Conservation (phyloP, 2,113 vertebrate genomes). For the Aythya baeri region DNA sequence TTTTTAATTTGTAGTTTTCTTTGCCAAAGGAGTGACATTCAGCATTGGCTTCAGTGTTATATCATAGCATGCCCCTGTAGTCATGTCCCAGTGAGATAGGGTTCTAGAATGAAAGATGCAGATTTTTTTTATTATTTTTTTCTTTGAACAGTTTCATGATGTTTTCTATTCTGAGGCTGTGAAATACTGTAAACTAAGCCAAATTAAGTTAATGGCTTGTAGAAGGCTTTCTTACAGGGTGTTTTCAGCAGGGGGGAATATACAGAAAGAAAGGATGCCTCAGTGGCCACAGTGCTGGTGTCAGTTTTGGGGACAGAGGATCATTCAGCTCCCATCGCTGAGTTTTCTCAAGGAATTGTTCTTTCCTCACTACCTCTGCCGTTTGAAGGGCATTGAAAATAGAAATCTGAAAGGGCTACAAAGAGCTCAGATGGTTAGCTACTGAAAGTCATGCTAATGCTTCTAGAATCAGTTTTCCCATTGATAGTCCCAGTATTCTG, state of each 20-base stretch:
- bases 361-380: not conserved
- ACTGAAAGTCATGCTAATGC: not conserved
- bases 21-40: constrained; percentile 1
- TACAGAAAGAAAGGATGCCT: not conserved
- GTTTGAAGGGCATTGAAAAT: not conserved
- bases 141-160: not conserved
- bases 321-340: not conserved
- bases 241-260: not conserved
- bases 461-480: not conserved
- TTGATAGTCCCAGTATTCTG: not conserved
- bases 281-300: not conserved
- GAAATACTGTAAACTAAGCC: not conserved
- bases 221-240: not conserved
- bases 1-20: not conserved
- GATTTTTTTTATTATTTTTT: not conserved
- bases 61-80: not conserved
- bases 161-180: not conserved
- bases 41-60: not conserved
- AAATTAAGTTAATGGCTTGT: not conserved
- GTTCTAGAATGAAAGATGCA: not conserved
- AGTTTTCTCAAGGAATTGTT: not conserved
- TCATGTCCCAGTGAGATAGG: not conserved
- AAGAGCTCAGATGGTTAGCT: not conserved
- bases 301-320: not conserved
- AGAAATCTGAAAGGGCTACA: not conserved